Conservation (phyloP, 2,797 vertebrate genomes). For the Numenius phaeopus region DNA sequence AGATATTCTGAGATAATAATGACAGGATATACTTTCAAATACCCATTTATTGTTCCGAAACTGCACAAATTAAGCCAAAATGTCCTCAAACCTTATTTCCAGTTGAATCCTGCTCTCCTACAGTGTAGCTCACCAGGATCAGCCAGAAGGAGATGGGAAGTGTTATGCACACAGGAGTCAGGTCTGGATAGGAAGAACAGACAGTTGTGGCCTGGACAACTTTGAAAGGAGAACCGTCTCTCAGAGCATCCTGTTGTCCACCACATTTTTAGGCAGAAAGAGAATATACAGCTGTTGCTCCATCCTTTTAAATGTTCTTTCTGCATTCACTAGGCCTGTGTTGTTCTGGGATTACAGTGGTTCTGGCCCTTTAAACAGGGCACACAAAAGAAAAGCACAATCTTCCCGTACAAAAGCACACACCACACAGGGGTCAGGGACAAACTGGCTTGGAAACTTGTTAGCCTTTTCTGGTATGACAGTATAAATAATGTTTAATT, state of each 20-base stretch:
- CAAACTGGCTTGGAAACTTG: not conserved
- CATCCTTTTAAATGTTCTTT: not conserved
- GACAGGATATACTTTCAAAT: not conserved
- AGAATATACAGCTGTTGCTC: not conserved
- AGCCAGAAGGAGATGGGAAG: not conserved
- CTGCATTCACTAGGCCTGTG: not conserved
- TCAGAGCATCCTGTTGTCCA: not conserved
- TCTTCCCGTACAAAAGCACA: not conserved
- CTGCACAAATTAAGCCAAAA: not conserved
- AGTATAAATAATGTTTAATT: not conserved
- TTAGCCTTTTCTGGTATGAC: not conserved
- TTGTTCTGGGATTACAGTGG: not conserved
- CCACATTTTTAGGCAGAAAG: not conserved
- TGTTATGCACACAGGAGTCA: not conserved
- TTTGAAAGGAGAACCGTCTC: not conserved
- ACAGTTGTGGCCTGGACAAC: not conserved
- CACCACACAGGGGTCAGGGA: not conserved
- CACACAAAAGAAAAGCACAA: not conserved
- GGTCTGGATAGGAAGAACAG: not conserved
- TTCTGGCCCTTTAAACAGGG: not conserved
- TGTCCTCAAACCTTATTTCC: not conserved
- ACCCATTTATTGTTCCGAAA: not conserved
- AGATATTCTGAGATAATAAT: not conserved
- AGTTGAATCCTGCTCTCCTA: not conserved
- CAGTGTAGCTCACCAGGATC: not conserved